Percentiles rank a stretch among this genome's conserved stretches.
These are phyloP conservation scores for Uropsilus gracilis DNA, from an alignment of 2,113 vertebrate species.

Conservation along the genomic window DNA sequence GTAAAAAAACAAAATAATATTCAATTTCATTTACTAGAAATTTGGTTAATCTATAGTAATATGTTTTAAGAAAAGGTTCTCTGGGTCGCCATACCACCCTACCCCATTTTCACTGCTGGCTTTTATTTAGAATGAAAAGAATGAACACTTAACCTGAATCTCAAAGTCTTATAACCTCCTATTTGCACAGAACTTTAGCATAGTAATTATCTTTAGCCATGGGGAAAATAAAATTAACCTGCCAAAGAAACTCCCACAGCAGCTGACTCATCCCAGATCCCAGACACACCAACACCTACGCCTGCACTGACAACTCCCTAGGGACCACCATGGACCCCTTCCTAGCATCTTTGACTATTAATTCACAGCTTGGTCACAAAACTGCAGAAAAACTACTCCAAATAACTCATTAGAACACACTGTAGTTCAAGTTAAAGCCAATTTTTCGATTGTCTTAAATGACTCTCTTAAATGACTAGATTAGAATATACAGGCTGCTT, in stretches of 20 bases:
- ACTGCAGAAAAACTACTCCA: background rate
- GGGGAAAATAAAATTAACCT: slow-evolving; percentile 58
- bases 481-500: background rate
- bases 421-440: background rate
- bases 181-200: slow-evolving; percentile 35
- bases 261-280: slow-evolving; percentile 46
- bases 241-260: slow-evolving; percentile 40
- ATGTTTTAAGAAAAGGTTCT: background rate
- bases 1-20: slow-evolving; percentile 51
- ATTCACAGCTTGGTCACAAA: background rate
- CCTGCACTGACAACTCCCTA: background rate
- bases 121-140: slow-evolving; percentile 36
- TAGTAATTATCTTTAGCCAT: slow-evolving; percentile 15
- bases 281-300: slow-evolving; percentile 1
- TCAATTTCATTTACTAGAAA: slow-evolving; percentile 39
- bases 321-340: background rate
- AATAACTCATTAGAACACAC: background rate
- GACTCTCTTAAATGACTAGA: background rate
- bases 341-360: background rate
- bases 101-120: background rate
- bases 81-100: background rate
- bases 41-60: background rate
- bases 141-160: slow-evolving; percentile 30
- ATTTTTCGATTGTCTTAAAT: background rate
- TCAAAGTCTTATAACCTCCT: background rate